A percentile compares a stretch with the other conserved stretches of the same genome.
Conservation (phyloP, 2,113 vertebrate species). For the Phainopepla nitens region DNA sequence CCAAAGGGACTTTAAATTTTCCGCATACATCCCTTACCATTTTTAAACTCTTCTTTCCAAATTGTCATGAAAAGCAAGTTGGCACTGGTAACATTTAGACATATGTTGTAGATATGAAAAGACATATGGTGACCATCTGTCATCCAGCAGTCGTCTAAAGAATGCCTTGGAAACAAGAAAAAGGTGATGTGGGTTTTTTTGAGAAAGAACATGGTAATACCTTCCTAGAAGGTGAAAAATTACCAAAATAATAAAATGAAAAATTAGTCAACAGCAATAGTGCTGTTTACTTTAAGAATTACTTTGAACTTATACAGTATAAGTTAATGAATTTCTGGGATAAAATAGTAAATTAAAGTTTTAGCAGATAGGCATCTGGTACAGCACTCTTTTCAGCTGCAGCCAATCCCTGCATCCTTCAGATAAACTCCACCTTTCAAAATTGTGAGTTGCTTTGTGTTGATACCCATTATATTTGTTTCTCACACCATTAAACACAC, state of each 20-base stretch:
- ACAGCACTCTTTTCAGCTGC: not conserved
- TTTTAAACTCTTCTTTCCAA: not conserved
- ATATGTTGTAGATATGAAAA: not conserved
- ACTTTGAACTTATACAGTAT: not conserved
- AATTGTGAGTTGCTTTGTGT: not conserved
- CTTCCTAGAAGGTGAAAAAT: not conserved
- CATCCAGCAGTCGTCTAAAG: not conserved
- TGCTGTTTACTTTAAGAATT: not conserved
- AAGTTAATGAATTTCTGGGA: not conserved
- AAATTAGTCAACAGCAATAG: not conserved
- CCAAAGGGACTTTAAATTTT: not conserved
- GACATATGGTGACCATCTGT: not conserved
- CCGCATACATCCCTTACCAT: rapidly evolving
- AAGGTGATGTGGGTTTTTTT: not conserved
- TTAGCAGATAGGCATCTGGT: not conserved
- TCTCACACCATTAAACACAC: not conserved
- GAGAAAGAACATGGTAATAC: not conserved
- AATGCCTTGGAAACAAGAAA: not conserved
- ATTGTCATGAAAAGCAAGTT: not conserved
- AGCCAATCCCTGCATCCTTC: not conserved
- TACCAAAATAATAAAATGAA: not conserved
- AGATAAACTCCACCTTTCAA: not conserved
- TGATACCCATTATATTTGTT: not conserved
- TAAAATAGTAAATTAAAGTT: not conserved
- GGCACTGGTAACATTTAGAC: not conserved